Percentiles rank a stretch among this genome's conserved stretches.
Evolutionary conservation across 1,140 invertebrate species (phyloP).

Genomic region (Cylas formicarius): DNA sequence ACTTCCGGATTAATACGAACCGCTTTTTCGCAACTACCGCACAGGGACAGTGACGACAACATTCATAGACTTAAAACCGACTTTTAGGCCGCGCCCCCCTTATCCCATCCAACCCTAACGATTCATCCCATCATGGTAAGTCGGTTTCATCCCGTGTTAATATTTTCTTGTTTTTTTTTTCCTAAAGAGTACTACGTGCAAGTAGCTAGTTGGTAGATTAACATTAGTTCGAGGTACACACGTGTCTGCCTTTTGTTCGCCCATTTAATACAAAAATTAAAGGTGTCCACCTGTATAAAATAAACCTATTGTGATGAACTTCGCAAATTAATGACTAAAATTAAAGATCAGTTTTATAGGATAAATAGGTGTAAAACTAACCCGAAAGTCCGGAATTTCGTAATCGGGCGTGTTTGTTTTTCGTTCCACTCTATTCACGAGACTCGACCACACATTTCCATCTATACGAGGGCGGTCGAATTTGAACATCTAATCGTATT

Average conservation of each 20-base stretch:
- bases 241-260: slow-evolving; percentile 40
- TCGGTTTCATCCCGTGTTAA: not conserved
- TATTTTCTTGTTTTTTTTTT: not conserved
- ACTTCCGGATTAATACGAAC: slow-evolving; percentile 3
- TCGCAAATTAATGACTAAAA: slow-evolving; percentile 39
- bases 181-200: not conserved
- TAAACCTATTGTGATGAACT: slow-evolving; percentile 42
- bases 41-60: not conserved
- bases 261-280: slow-evolving; percentile 39
- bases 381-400: too few species aligned
- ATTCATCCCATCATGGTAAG: not conserved
- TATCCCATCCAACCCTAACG: not conserved
- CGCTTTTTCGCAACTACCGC: not conserved
- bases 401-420: too few species aligned
- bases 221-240: slow-evolving; percentile 36
- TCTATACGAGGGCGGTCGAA: too few species aligned
- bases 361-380: slow-evolving; percentile 28
- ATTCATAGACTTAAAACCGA: not conserved
- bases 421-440: too few species aligned
- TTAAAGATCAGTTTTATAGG: slow-evolving; percentile 37
- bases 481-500: too few species aligned
- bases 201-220: slow-evolving; percentile 30
- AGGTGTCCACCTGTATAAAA: slow-evolving; percentile 39
- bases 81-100: not conserved
- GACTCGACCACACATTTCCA: too few species aligned